These are phyloP conservation scores for Cebidichthys violaceus DNA, from an alignment of 2,113 vertebrate species.

Conservation along the genomic window DNA sequence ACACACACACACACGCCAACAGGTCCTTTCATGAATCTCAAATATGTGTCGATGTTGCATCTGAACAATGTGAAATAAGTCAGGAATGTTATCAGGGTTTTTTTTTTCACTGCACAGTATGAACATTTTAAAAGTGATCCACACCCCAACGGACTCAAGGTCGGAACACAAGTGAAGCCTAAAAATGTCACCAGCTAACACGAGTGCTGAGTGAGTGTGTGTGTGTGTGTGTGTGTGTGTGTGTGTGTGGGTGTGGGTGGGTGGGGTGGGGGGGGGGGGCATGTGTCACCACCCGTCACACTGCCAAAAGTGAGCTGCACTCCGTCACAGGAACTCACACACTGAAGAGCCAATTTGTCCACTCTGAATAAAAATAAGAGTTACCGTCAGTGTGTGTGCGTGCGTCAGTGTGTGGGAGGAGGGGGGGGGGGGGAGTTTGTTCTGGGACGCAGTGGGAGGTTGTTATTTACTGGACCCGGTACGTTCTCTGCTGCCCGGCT, in stretches of 20 bases:
- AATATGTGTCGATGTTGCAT: neutral
- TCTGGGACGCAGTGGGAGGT: constrained; percentile 4
- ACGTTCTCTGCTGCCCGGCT: neutral
- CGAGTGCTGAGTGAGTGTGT: constrained; percentile 28
- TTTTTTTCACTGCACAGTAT: too few species aligned
- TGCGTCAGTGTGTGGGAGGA: neutral
- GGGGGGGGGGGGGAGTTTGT: neutral
- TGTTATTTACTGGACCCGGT: constrained; percentile 14
- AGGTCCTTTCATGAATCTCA: neutral
- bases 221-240: too few species aligned
- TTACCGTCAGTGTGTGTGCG: neutral
- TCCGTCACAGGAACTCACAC: constrained; percentile 23
- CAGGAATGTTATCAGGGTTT: constrained; percentile 36
- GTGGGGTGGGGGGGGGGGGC: neutral
- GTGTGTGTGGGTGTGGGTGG: neutral
- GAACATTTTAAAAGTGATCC: constrained; percentile 31
- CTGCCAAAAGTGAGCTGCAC: constrained; percentile 1
- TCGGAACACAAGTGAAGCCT: constrained; percentile 26
- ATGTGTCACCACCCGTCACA: constrained; percentile 19
- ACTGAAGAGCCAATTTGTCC: neutral
- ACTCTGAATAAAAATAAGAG: neutral
- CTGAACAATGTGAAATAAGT: constrained; percentile 5
- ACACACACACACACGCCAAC: too few species aligned
- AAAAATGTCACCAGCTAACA: constrained; percentile 38
- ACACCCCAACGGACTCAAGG: constrained; percentile 30